These are phyloP conservation scores for Apis florea DNA, from an alignment of 1,140 invertebrate genomes.

Conservation along the genomic window DNA sequence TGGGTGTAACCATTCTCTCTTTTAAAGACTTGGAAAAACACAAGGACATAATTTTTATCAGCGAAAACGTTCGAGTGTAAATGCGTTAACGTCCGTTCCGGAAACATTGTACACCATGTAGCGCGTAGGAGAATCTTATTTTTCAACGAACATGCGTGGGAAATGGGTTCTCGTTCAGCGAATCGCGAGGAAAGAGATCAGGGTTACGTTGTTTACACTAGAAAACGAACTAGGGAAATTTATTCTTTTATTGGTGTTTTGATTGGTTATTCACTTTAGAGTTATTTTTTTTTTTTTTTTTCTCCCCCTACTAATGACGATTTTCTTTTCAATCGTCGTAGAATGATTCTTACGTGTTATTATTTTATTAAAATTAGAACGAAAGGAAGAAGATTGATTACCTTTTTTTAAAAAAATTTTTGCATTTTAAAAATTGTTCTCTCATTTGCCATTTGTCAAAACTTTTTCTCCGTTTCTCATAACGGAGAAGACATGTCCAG, in stretches of 20 bases:
- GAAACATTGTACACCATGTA: not conserved
- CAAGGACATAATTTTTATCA: not conserved
- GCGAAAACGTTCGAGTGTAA: not conserved
- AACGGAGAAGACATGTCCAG: not conserved
- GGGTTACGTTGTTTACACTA: not conserved
- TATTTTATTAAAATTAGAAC: no score
- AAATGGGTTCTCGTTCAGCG: not conserved
- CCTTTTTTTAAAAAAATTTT: no score
- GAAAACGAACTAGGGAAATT: not conserved
- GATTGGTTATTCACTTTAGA: not conserved
- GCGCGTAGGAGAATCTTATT: conserved; percentile 10
- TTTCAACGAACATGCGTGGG: conserved; percentile 17
- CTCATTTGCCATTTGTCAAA: not conserved
- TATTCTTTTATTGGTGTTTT: not conserved
- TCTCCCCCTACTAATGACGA: no score
- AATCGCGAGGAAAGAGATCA: conserved; percentile 6
- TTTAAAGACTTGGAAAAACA: not conserved
- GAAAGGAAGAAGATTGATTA: no score
- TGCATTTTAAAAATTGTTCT: no score
- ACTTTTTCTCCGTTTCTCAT: not conserved
- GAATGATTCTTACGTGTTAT: no score
- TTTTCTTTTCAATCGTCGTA: not conserved
- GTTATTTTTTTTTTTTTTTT: no score
- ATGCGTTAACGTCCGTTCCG: not conserved
- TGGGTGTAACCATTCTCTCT: not conserved